Conservation (phyloP, 2,888 invertebrate genomes). For the Dastarcus helophoroides region DNA sequence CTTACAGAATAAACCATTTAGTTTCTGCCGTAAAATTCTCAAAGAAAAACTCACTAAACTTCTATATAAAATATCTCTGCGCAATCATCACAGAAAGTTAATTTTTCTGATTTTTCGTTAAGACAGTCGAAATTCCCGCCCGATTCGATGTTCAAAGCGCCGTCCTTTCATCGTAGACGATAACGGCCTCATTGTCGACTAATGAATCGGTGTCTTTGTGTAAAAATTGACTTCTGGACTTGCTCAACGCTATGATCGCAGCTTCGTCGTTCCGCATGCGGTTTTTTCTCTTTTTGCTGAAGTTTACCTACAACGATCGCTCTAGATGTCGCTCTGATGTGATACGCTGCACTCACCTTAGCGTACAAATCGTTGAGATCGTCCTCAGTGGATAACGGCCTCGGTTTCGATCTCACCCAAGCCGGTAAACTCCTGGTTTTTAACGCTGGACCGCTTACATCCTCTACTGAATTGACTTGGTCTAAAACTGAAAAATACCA, state of each 20-base stretch:
- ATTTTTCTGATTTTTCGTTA: no score
- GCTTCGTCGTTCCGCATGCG: constrained; percentile 74
- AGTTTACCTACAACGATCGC: constrained; percentile 47
- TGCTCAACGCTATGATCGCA: constrained; percentile 64
- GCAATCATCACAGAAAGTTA: no score
- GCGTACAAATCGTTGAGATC: constrained; percentile 59
- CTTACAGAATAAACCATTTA: no score
- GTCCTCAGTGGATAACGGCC: constrained; percentile 57
- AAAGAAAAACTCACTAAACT: no score
- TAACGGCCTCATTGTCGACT: constrained; percentile 66
- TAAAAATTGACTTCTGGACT: constrained; percentile 55
- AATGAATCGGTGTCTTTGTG: constrained; percentile 50
- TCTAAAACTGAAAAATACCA: constrained; percentile 47
- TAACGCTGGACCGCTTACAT: constrained; percentile 38
- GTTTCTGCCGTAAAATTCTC: no score
- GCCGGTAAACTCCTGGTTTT: constrained; percentile 61
- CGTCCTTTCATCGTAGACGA: constrained; percentile 71
- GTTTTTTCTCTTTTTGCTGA: constrained; percentile 68
- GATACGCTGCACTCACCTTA: constrained; percentile 39
- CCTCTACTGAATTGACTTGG: constrained; percentile 41
- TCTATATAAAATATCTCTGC: no score
- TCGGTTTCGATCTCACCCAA: constrained; percentile 57
- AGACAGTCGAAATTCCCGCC: no score
- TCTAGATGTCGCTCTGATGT: not conserved
- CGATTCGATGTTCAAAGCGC: constrained; percentile 59